Evolutionary conservation across 2,888 invertebrate genomes (phyloP).

Genomic region (Meandrusa payeni): DNA sequence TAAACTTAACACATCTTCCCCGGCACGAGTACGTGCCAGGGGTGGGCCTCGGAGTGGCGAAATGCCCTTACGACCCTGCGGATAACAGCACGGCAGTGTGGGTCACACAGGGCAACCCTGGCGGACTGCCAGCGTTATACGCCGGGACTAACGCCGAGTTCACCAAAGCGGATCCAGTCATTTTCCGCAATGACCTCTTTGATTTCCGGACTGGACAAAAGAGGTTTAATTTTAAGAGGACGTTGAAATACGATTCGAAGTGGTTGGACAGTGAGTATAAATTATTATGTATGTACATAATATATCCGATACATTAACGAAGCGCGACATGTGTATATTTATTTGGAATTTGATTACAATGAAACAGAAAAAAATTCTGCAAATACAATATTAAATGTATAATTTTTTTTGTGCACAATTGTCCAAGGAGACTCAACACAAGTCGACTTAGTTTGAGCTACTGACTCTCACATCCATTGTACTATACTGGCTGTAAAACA

Average conservation of each 20-base stretch:
- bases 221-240: conserved; percentile 83
- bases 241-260: conserved; percentile 85
- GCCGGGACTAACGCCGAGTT: conserved; percentile 88
- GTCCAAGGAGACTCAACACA: too few species aligned
- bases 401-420: too few species aligned
- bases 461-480: too few species aligned
- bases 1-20: conserved; percentile 79
- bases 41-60: conserved; percentile 84
- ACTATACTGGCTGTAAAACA: too few species aligned
- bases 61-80: conserved; percentile 87
- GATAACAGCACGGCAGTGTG: conserved; percentile 88
- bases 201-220: conserved; percentile 82
- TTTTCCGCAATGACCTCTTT: conserved; percentile 85
- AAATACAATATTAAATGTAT: too few species aligned
- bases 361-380: too few species aligned
- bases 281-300: too few species aligned
- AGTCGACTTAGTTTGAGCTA: too few species aligned
- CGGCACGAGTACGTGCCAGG: conserved; percentile 82
- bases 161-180: conserved; percentile 86
- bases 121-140: conserved; percentile 83
- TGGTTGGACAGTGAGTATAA: conserved; percentile 87
- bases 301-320: too few species aligned
- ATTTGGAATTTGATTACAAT: too few species aligned
- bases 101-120: conserved; percentile 85
- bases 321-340: too few species aligned